Evolutionary conservation across 1,140 invertebrate genomes (phyloP).

Genomic region (Nasonia longicornis): DNA sequence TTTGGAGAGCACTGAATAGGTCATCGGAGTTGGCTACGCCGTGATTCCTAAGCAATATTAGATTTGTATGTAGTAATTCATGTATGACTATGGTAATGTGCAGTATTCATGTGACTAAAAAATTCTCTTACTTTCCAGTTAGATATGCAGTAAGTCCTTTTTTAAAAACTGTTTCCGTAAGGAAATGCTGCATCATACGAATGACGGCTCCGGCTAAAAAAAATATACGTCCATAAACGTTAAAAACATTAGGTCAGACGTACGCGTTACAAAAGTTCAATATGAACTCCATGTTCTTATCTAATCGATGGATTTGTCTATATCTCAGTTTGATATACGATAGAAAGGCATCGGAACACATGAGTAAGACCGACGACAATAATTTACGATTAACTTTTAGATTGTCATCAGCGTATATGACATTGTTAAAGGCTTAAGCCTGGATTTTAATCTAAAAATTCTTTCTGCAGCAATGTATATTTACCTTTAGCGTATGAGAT

Average conservation of each 20-base stretch:
- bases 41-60: slow-evolving; percentile 54
- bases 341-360: neutral
- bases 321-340: neutral
- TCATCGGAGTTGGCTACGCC: slow-evolving; percentile 71
- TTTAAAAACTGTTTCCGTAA: slow-evolving; percentile 66
- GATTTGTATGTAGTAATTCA: neutral
- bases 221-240: slow-evolving; percentile 1
- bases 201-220: slow-evolving; percentile 71
- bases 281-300: slow-evolving; percentile 5
- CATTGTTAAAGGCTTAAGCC: slow-evolving; percentile 20
- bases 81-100: too few relatives aligned
- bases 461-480: slow-evolving; percentile 31
- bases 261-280: neutral
- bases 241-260: neutral
- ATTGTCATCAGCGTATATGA: slow-evolving; percentile 21
- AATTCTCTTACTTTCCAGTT: slow-evolving; percentile 60
- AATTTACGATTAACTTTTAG: slow-evolving; percentile 17
- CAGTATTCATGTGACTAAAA: neutral
- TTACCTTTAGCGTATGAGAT: slow-evolving; percentile 82
- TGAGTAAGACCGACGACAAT: neutral
- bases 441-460: slow-evolving; percentile 20
- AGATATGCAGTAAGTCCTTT: slow-evolving; percentile 65
- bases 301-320: slow-evolving; percentile 28
- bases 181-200: slow-evolving; percentile 70
- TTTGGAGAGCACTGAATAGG: slow-evolving; percentile 72